Base-by-base conservation (phyloP, 2,888 invertebrate genomes). In the Lasioglossum zephyrum region DNA sequence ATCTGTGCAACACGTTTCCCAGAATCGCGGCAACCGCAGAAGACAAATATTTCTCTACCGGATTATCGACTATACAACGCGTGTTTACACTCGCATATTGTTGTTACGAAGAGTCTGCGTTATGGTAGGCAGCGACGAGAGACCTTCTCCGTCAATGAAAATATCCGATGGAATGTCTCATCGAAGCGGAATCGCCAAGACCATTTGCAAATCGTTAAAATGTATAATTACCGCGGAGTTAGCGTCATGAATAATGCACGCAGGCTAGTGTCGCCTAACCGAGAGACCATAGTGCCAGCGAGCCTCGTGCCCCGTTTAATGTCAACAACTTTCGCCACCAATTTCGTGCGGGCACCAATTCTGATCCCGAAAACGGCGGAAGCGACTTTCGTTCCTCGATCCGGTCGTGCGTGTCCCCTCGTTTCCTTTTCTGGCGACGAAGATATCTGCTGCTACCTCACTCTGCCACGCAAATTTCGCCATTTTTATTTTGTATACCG, bases 251-350 rank as follows among this genome's bases (percentile, higher is more conserved):
- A 92, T 91, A 90, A 91, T 87, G 81, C 75, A 77, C 74, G 80
- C 75, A 2, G 26, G 47, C 4, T 16, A 1, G 13, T 47, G 31
- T 31, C 16, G 75, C 82, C 77, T 53, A 53, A 53, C 22, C n/a
- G n/a, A 53, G 53, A 81, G 77, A 72, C 18, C 47, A 57, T 49
- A 80, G 84, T 18, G 69, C 16, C 75, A 22, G 36, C 49, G 31
- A 41, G 39, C 18, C 4, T n/a, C 70, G 79, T 75, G 78, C 69
- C 78, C 75, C 8, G 72, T 22, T 78, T 82, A 88, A 80, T 84
- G 83, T 85, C 87, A 85, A 90, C 84, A 91, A 91, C 92, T 91
- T 91, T 92, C 92, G 90, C 91, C 79, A 85, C 81, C 88, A 91
- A 91, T 92, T 88, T 88, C 73, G 77, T 82, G 47, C 11, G 36